A percentile compares a stretch with the other conserved stretches of the same genome.
phyloP scores from a whole-genome alignment of 1,140 invertebrate species.

The Aradophagus sp. region DNA sequence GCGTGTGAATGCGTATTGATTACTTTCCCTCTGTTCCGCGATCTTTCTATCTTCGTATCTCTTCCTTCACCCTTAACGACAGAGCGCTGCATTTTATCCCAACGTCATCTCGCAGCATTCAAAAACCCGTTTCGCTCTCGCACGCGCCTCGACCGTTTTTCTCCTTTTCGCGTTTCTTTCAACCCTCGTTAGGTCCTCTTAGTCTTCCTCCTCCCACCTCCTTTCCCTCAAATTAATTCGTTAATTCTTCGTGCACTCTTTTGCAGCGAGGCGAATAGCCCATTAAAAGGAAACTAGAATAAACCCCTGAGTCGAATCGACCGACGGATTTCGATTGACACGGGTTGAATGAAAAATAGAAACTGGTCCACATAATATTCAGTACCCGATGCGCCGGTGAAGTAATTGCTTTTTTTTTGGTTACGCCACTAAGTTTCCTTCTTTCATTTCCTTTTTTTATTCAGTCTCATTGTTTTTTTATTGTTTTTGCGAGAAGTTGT shows the following conservation, averaged over 20 bases:
- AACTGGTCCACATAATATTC: no score
- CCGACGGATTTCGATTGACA: conserved; percentile 26
- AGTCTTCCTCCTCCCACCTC: neutral
- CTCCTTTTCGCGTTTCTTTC: conserved; percentile 7
- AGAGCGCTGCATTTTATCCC: conserved; percentile 46
- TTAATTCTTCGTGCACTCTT: conserved; percentile 40
- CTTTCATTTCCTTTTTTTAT: no score
- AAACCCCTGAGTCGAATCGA: conserved; percentile 19
- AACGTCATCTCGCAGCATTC: conserved; percentile 31
- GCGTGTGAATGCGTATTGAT: conserved; percentile 74
- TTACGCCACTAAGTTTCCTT: no score
- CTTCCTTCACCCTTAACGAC: conserved; percentile 40
- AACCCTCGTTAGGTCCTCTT: neutral
- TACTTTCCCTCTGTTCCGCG: conserved; percentile 65
- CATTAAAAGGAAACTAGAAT: conserved; percentile 32
- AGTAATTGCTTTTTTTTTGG: no score
- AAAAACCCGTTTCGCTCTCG: conserved; percentile 38
- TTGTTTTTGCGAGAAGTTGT: no score
- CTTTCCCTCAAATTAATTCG: conserved; percentile 24
- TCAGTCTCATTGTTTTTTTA: no score
- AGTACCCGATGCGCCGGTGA: no score
- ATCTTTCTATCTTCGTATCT: conserved; percentile 61
- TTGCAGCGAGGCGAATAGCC: conserved; percentile 16
- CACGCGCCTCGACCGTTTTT: conserved; percentile 22
- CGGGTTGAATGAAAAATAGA: conserved; percentile 15